Evolutionary conservation across 1,140 invertebrate species (phyloP).

Genomic region (Matsumurasca onukii): DNA sequence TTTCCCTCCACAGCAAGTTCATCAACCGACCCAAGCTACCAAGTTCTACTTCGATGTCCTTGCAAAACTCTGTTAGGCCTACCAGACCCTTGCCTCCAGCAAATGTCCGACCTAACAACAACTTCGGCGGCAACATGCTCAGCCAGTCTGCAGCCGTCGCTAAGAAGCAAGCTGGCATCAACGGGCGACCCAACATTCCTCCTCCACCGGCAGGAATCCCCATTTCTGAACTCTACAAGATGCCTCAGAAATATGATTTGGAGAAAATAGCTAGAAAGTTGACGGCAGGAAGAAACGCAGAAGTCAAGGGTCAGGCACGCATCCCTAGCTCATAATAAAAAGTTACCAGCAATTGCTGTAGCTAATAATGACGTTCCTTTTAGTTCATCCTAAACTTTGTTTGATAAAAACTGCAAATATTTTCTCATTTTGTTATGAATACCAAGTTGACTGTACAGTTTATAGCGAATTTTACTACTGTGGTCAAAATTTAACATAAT

Average conservation of each 20-base stretch:
- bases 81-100: no score
- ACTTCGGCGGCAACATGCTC: neutral
- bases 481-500: no score
- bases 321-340: conserved; percentile 9
- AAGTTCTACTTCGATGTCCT: neutral
- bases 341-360: no score
- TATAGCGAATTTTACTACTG: no score
- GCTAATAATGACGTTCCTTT: no score
- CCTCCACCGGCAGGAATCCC: conserved; percentile 36
- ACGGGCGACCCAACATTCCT: conserved; percentile 24
- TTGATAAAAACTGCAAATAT: no score
- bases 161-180: conserved; percentile 13
- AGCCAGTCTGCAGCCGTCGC: conserved; percentile 1
- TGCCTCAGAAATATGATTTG: conserved; percentile 42
- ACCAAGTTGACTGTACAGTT: no score
- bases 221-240: conserved; percentile 40
- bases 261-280: conserved; percentile 45
- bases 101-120: no score
- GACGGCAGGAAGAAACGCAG: conserved; percentile 40
- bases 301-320: neutral
- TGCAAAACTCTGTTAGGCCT: no score
- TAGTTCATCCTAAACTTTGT: no score
- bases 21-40: conserved; percentile 36
- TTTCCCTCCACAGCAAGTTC: conserved; percentile 32
- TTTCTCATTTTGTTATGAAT: no score